Evolutionary conservation across 2,888 invertebrate genomes (phyloP).

Genomic region (Campopleginae sp.): DNA sequence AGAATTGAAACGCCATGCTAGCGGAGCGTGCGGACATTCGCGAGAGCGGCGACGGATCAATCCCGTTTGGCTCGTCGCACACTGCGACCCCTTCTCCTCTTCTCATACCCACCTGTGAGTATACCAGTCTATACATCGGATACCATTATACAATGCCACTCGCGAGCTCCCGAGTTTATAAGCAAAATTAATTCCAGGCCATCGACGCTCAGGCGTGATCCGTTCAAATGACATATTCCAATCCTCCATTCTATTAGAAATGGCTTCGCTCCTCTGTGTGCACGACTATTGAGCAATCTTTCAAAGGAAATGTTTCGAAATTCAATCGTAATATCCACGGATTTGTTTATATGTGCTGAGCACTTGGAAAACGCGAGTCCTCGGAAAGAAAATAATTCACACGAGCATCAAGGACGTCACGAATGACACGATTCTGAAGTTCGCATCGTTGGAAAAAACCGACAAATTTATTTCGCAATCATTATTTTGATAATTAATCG

Average conservation of each 20-base stretch:
- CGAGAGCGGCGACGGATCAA: conserved; percentile 44
- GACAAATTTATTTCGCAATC: no score
- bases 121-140: background rate
- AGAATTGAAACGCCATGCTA: conserved; percentile 24
- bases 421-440: no score
- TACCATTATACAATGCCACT: conserved; percentile 8
- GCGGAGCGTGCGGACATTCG: conserved; percentile 25
- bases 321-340: background rate
- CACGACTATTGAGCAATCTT: background rate
- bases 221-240: background rate
- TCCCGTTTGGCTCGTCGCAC: conserved; percentile 30
- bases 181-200: conserved; percentile 24
- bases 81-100: background rate
- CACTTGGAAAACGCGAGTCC: background rate
- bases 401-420: background rate
- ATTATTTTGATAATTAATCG: no score
- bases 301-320: background rate
- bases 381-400: background rate
- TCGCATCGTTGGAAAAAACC: no score
- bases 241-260: background rate
- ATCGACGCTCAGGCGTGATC: background rate
- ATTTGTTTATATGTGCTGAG: background rate
- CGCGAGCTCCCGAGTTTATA: conserved; percentile 10
- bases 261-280: background rate
- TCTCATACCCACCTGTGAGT: background rate